phyloP scores from a whole-genome alignment of 2,797 vertebrate species.

The Enteromius afrohamiltoni region DNA sequence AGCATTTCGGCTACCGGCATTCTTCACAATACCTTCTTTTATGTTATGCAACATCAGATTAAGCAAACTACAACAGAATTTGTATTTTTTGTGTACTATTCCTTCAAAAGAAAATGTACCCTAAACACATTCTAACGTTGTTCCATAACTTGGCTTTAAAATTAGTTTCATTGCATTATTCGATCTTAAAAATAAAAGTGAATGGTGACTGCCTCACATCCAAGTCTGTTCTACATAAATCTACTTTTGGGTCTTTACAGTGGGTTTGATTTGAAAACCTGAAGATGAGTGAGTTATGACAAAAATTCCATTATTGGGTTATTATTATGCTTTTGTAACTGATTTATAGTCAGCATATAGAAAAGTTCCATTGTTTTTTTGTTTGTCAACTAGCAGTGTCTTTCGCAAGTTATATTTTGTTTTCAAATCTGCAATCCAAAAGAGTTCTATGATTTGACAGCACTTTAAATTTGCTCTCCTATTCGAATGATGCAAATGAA shows the following conservation, averaged over 20 bases:
- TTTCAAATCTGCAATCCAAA: neutral
- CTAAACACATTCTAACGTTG: neutral
- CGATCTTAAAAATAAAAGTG: neutral
- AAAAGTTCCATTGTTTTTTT: neutral
- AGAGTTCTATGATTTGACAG: neutral
- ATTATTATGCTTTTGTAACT: conserved; percentile 1
- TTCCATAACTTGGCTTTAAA: neutral
- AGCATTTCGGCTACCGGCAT: neutral
- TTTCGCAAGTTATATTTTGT: neutral
- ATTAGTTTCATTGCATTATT: neutral
- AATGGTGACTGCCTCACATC: neutral
- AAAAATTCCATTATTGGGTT: neutral
- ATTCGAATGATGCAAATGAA: neutral
- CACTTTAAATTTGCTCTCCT: neutral
- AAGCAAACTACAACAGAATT: neutral
- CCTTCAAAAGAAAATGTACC: neutral
- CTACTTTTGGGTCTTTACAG: neutral
- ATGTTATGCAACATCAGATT: neutral
- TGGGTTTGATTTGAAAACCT: neutral
- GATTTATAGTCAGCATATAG: neutral
- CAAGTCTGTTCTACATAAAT: neutral
- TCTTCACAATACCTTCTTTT: neutral
- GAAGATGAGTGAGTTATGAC: neutral
- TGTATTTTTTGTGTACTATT: neutral
- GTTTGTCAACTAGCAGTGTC: neutral